These are phyloP conservation scores for Galago senegalensis DNA, from an alignment of 2,797 vertebrate genomes.

Conservation along the genomic window DNA sequence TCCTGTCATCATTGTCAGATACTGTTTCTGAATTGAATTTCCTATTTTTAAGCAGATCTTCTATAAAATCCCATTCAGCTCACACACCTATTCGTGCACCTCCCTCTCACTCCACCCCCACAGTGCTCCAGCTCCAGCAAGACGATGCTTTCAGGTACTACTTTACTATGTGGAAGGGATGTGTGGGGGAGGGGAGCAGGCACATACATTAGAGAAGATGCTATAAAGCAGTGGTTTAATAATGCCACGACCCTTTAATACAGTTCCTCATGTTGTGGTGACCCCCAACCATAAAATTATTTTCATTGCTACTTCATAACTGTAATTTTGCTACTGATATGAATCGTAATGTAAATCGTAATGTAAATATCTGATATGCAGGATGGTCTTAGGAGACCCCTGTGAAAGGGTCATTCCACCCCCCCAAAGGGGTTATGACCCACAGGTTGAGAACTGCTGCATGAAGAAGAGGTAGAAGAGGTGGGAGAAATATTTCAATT, in stretches of 20 bases:
- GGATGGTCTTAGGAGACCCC: no score
- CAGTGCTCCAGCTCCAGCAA: not conserved
- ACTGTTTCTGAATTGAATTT: not conserved
- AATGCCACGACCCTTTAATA: no score
- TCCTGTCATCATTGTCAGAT: not conserved
- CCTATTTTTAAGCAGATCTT: not conserved
- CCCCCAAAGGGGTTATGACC: no score
- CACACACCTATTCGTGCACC: not conserved
- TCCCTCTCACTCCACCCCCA: no score
- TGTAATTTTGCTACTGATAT: no score
- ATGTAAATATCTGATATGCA: no score
- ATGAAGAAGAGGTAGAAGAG: not conserved
- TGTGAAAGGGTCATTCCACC: no score
- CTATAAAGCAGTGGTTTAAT: not conserved
- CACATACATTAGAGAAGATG: not conserved
- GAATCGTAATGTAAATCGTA: no score
- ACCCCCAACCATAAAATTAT: no score
- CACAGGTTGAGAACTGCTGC: no score
- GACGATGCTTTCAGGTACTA: not conserved
- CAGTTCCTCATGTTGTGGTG: no score
- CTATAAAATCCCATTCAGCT: not conserved
- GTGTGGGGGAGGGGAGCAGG: not conserved
- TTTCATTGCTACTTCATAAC: no score
- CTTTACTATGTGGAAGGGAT: not conserved
- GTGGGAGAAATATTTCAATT: not conserved